Evolutionary conservation across 2,888 invertebrate genomes (phyloP).

Genomic region (Drosophila buzzatii): DNA sequence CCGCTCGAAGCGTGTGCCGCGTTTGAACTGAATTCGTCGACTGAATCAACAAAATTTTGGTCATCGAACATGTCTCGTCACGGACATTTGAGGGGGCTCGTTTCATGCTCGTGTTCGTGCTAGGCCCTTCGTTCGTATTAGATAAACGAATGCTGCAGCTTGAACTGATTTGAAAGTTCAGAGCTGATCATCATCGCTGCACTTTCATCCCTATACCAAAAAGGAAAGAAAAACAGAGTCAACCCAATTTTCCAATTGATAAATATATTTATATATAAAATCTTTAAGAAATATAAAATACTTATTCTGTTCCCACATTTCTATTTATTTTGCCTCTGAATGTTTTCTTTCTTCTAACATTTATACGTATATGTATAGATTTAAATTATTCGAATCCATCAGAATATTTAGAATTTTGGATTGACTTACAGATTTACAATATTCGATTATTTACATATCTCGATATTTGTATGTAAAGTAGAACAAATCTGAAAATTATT

Average conservation of each 20-base stretch:
- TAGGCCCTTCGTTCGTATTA: not conserved
- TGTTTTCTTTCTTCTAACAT: no score
- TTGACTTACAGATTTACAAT: no score
- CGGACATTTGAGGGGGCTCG: constrained; percentile 1
- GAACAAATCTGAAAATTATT: not conserved
- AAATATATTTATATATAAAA: not conserved
- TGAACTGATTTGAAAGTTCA: not conserved
- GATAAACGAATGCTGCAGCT: not conserved
- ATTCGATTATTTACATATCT: no score
- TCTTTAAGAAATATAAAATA: no score
- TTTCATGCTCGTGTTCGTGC: not conserved
- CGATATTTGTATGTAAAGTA: not conserved
- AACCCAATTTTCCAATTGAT: not conserved
- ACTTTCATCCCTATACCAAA: not conserved
- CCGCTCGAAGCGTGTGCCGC: constrained; percentile 64
- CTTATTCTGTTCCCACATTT: no score
- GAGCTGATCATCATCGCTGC: not conserved
- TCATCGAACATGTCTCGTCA: constrained; percentile 28
- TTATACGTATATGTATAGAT: no score
- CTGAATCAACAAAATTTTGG: constrained; percentile 48
- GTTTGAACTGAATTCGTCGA: constrained; percentile 65
- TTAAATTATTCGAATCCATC: no score
- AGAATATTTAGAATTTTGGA: no score
- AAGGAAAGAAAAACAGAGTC: no score
- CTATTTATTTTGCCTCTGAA: no score